These are phyloP conservation scores for Mythimna lalbum DNA, from an alignment of 2,888 invertebrate species.

Conservation along the genomic window DNA sequence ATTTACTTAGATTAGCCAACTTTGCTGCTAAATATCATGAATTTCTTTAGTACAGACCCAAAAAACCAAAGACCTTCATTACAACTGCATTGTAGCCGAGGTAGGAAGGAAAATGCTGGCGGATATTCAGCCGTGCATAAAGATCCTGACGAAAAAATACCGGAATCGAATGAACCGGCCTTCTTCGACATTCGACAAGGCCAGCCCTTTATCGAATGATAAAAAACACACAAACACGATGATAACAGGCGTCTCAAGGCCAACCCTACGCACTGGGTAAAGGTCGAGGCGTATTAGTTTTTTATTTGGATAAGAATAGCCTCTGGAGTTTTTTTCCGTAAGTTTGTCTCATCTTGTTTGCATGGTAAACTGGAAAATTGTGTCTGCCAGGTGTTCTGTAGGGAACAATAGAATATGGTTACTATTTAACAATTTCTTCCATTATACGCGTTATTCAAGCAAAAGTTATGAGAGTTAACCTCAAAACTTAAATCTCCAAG, in stretches of 20 bases:
- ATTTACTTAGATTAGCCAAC: neutral
- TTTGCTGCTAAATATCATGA: neutral
- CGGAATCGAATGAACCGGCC: slow-evolving; percentile 79
- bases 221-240: slow-evolving; percentile 79
- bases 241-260: slow-evolving; percentile 82
- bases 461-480: neutral
- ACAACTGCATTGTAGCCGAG: slow-evolving; percentile 71
- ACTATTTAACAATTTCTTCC: too few relatives aligned
- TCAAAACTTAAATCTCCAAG: neutral
- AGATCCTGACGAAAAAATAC: slow-evolving; percentile 76
- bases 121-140: slow-evolving; percentile 82
- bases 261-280: slow-evolving; percentile 82
- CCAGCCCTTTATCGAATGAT: slow-evolving; percentile 85
- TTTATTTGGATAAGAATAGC: slow-evolving; percentile 64
- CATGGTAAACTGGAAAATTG: slow-evolving; percentile 48
- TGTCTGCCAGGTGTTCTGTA: neutral
- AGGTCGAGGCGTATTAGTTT: slow-evolving; percentile 81
- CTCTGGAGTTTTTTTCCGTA: slow-evolving; percentile 68
- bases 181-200: slow-evolving; percentile 78
- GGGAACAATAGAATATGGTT: slow-evolving; percentile 9
- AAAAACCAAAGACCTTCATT: slow-evolving; percentile 63
- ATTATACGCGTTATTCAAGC: slow-evolving; percentile 1
- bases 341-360: slow-evolving; percentile 44
- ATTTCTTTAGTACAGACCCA: neutral
- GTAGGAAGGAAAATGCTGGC: slow-evolving; percentile 82